A percentile compares a stretch with the other conserved stretches of the same genome.
Evolutionary conservation across 2,113 vertebrate genomes (phyloP).

Genomic region (Pycnonotus jocosus): DNA sequence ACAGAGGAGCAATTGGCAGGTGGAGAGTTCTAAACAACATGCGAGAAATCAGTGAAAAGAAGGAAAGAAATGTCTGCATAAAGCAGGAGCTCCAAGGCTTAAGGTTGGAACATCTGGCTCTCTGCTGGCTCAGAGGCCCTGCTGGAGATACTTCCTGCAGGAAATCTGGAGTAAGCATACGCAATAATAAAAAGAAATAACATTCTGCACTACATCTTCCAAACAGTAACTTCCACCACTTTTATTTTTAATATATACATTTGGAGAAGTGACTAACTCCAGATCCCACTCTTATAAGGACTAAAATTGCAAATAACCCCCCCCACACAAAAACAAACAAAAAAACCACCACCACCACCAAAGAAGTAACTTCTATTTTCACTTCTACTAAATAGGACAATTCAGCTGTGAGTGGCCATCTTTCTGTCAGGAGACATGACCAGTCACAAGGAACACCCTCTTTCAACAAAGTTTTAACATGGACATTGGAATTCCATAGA

Average conservation of each 20-base stretch:
- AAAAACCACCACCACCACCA: neutral
- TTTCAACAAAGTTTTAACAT: neutral
- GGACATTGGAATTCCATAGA: neutral
- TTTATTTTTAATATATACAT: neutral
- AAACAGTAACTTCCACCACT: neutral
- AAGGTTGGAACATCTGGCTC: constrained; percentile 3
- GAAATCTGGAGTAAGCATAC: neutral
- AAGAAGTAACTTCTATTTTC: neutral
- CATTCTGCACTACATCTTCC: neutral
- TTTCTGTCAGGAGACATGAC: neutral
- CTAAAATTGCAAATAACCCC: neutral
- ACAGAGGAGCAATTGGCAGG: neutral
- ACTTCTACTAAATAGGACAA: neutral
- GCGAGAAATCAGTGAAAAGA: neutral
- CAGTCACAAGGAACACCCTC: neutral
- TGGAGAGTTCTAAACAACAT: neutral
- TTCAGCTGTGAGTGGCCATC: neutral
- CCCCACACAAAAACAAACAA: neutral
- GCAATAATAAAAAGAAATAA: neutral
- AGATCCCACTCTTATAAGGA: neutral
- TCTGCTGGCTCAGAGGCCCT: neutral
- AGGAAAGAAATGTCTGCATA: neutral
- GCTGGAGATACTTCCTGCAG: constrained; percentile 20
- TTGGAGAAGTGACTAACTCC: neutral
- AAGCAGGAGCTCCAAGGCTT: neutral